Percentiles rank a stretch among this genome's conserved stretches.
These are phyloP conservation scores for Psococerastis gibbosa DNA, from an alignment of 2,888 invertebrate species.

Conservation along the genomic window DNA sequence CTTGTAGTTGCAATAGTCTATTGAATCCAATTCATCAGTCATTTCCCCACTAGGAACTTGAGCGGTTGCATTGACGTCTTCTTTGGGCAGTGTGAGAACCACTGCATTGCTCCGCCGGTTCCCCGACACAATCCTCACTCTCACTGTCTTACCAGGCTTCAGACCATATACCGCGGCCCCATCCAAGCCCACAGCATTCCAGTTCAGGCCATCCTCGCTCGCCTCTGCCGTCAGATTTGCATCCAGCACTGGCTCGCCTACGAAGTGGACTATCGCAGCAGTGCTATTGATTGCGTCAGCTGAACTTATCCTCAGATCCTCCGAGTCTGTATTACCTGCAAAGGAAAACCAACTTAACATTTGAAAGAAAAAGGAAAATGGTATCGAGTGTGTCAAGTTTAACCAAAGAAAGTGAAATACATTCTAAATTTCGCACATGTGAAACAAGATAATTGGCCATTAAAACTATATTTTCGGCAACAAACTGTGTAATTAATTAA, in stretches of 20 bases:
- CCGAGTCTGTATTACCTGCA: conserved; percentile 5
- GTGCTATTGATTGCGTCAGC: conserved; percentile 26
- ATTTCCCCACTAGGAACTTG: not conserved
- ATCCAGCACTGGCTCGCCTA: conserved; percentile 23
- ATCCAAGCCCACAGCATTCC: conserved; percentile 28
- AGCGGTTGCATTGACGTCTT: conserved; percentile 1
- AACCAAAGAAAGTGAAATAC: not conserved
- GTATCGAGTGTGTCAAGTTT: no score
- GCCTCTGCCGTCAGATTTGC: conserved; percentile 25
- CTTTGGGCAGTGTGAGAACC: conserved; percentile 16
- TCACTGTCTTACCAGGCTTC: conserved; percentile 26
- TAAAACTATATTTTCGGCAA: no score
- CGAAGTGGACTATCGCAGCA: conserved; percentile 26
- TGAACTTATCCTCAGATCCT: conserved; percentile 16
- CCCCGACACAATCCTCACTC: conserved; percentile 24
- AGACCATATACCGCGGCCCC: conserved; percentile 19
- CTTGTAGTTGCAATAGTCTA: conserved; percentile 22
- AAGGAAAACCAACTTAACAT: conserved; percentile 6
- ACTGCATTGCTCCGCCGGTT: conserved; percentile 19
- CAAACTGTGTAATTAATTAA: no score
- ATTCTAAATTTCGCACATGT: no score
- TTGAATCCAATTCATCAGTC: not conserved
- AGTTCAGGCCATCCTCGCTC: conserved; percentile 26
- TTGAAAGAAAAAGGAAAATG: not conserved
- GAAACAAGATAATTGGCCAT: no score